These are phyloP conservation scores for Diplodus sargus DNA, from an alignment of 2,797 vertebrate species.

Conservation along the genomic window DNA sequence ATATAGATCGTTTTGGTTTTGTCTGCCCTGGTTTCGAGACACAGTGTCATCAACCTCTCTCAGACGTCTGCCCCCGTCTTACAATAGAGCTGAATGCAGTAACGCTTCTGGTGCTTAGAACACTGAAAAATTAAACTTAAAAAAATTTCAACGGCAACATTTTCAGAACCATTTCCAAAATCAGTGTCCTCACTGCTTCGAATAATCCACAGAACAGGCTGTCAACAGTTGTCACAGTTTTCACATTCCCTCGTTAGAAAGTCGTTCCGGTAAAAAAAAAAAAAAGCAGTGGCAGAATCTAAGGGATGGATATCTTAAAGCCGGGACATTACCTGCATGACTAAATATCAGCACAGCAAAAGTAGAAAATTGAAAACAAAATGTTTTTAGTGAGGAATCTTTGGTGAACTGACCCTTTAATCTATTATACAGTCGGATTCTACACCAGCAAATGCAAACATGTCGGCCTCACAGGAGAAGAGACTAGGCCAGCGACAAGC, in stretches of 20 bases:
- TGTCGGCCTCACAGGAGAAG: background rate
- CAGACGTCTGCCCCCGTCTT: background rate
- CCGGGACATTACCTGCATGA: background rate
- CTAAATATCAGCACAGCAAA: background rate
- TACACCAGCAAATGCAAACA: background rate
- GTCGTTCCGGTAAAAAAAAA: constrained; percentile 12
- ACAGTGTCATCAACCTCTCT: background rate
- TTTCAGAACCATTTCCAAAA: constrained; percentile 11
- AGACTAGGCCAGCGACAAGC: background rate
- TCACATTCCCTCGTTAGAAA: background rate
- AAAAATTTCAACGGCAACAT: constrained; percentile 21
- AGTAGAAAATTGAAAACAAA: background rate
- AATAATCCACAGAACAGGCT: constrained; percentile 39
- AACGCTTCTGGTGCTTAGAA: background rate
- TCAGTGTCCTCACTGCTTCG: constrained; percentile 38
- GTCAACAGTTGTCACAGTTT: constrained; percentile 34
- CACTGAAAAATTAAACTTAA: constrained; percentile 7
- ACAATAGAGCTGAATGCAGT: background rate
- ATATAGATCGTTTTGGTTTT: background rate
- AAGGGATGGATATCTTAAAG: constrained; percentile 14
- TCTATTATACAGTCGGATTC: background rate
- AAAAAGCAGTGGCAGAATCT: background rate
- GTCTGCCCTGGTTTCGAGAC: background rate
- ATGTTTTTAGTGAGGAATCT: background rate
- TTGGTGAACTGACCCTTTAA: background rate